Percentiles rank a stretch among this genome's conserved stretches.
Conservation (phyloP, 2,888 invertebrate species). For the Syrista parreyssii region DNA sequence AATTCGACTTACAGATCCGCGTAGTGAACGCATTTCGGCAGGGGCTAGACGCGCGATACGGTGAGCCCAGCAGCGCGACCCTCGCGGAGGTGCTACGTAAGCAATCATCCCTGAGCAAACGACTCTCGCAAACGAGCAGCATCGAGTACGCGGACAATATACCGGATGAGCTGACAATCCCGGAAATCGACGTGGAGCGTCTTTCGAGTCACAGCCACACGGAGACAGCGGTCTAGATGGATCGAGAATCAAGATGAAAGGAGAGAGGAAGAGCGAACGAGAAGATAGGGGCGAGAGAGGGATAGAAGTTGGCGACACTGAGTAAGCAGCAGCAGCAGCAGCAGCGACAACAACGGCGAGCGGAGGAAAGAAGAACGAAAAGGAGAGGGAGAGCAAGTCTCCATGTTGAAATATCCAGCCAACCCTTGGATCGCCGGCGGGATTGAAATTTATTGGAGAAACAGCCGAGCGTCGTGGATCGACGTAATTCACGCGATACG, state of each 20-base stretch:
- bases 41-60: conserved; percentile 81
- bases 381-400: background rate
- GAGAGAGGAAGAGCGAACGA: background rate
- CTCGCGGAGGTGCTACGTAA: conserved; percentile 93
- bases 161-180: conserved; percentile 88
- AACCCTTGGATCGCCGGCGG: too few species aligned
- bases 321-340: too few species aligned
- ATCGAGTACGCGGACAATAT: conserved; percentile 92
- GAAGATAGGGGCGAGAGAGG: background rate
- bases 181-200: conserved; percentile 92
- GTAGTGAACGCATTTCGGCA: conserved; percentile 99
- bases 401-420: too few species aligned
- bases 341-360: too few species aligned
- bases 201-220: conserved; percentile 94
- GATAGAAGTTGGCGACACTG: background rate
- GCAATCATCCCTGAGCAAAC: conserved; percentile 92
- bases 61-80: conserved; percentile 87
- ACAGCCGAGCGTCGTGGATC: too few species aligned
- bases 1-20: conserved; percentile 87
- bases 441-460: too few species aligned
- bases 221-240: conserved; percentile 87
- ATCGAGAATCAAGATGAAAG: background rate
- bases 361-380: background rate
- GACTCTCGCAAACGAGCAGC: conserved; percentile 91
- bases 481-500: too few species aligned